A percentile compares a stretch with the other conserved stretches of the same genome.
phyloP scores from a whole-genome alignment of 2,888 invertebrate species.

The Hypomecis punctinalis region DNA sequence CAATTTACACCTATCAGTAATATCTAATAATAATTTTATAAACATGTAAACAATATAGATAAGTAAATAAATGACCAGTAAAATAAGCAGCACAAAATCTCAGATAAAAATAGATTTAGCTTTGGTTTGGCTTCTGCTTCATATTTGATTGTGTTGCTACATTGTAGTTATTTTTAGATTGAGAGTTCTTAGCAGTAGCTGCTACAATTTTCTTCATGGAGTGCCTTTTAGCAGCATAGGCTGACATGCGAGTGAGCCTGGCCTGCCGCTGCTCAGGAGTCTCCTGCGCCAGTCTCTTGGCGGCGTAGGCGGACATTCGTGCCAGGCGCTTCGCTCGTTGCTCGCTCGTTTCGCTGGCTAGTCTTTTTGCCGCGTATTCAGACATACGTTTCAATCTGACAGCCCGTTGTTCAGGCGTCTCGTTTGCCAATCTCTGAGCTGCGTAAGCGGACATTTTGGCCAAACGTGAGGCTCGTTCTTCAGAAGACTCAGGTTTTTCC shows the following conservation, averaged over 20 bases:
- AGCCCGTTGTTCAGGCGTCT: conserved; percentile 73
- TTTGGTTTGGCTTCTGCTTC: conserved; percentile 19
- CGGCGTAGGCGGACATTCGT: conserved; percentile 79
- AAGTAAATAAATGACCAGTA: not conserved
- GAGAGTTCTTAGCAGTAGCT: conserved; percentile 25
- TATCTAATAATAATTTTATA: not conserved
- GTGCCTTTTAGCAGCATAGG: conserved; percentile 74
- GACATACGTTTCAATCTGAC: conserved; percentile 75
- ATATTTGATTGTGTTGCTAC: conserved; percentile 41
- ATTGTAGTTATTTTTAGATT: conserved; percentile 25
- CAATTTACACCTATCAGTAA: conserved; percentile 8
- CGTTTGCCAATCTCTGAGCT: conserved; percentile 74
- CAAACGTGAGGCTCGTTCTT: conserved; percentile 67
- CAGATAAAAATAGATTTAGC: conserved; percentile 6
- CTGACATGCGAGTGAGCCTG: conserved; percentile 73
- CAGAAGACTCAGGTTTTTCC: conserved; percentile 60
- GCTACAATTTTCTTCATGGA: conserved; percentile 60
- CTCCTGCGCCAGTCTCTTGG: conserved; percentile 73
- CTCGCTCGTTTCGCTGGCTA: conserved; percentile 70
- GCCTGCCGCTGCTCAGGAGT: conserved; percentile 70
- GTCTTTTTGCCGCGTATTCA: conserved; percentile 73
- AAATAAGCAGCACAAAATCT: conserved; percentile 12
- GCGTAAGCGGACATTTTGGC: conserved; percentile 80
- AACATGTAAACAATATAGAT: not conserved
- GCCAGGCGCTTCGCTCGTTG: conserved; percentile 72